Evolutionary conservation across 2,888 invertebrate species (phyloP), one percentile per base, ranked within the genome.

Genomic region (Galerucella pusilla): DNA sequence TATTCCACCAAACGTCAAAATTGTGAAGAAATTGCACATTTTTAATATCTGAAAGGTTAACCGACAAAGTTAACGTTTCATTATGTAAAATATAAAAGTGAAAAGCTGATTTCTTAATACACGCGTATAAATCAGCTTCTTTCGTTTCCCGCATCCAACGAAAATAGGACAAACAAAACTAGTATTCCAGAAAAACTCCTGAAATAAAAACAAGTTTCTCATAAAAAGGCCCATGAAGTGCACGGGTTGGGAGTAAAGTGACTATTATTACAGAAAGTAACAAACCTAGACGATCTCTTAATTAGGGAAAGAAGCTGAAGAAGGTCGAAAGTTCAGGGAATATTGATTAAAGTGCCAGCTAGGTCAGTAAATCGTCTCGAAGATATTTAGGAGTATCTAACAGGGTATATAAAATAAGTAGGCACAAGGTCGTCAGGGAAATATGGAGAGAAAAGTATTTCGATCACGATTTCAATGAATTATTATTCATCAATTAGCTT

Each of bases 281-380:
- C 54, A 65, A 65, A 65, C 71, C 71, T 42, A 71, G 59, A 65
- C 57, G 49, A 60, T 64, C 65, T 57, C 65, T 71, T 71, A 65
- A 71, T 71, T 71, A 71, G 65, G 35, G 25, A 67, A 71, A 74
- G 70, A 72, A 69, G 52, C 28, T 63, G 64, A 77, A 73, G 73
- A 75, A 76, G 77, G 79, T 77, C 77, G 74, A 66, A 72, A 79
- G 79, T 77, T 79, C 79, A 77, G 59, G 71, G 10, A 57, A 65
- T 79, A 79, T 79, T 68, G 79, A 79, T 77, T 68, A 61, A 16
- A 54, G 60, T 20, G n/a, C 59, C 46, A 20, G 59, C 20, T 28
- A 49, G 54, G 25, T 10, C 52, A 52, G 52, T 71, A 71, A 71
- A 57, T 74, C 57, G 52, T 54, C 63, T 46, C 25, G 16, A 63